phyloP scores from a whole-genome alignment of 2,888 invertebrate genomes.

The Drosophila rellima region DNA sequence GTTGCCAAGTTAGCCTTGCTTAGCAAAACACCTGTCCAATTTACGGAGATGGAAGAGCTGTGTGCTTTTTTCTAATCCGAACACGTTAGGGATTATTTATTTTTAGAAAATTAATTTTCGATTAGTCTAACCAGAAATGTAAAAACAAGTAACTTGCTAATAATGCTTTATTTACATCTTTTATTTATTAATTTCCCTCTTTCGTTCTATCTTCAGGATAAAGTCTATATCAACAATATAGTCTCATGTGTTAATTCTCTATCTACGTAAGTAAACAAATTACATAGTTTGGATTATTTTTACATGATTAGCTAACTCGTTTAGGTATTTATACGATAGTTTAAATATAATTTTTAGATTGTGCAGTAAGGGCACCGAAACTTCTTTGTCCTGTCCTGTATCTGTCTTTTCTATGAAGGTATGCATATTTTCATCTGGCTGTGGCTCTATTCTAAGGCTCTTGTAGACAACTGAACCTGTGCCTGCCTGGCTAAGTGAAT shows the following conservation, averaged over 20 bases:
- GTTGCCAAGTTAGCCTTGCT: constrained; percentile 17
- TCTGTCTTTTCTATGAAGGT: constrained; percentile 34
- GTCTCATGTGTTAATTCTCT: no score
- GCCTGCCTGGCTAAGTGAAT: constrained; percentile 71
- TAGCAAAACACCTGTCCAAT: constrained; percentile 40
- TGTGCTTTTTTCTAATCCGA: constrained; percentile 1
- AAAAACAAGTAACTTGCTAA: background rate
- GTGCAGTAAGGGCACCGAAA: constrained; percentile 23
- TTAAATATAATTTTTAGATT: background rate
- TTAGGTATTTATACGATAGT: background rate
- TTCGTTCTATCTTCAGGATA: no score
- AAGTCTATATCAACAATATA: no score
- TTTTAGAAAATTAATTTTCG: background rate
- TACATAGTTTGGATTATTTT: no score
- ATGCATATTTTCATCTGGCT: constrained; percentile 70
- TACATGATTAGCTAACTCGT: background rate
- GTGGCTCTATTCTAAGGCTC: constrained; percentile 57
- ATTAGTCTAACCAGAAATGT: background rate
- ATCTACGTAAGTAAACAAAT: no score
- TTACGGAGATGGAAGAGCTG: constrained; percentile 6
- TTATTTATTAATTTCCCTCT: background rate
- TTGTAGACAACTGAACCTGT: constrained; percentile 44
- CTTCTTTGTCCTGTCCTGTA: constrained; percentile 7
- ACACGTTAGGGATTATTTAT: background rate
- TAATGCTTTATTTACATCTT: background rate